Base-by-base conservation (phyloP, 2,888 invertebrate species). In the Cataglyphis rosenhaueri region DNA sequence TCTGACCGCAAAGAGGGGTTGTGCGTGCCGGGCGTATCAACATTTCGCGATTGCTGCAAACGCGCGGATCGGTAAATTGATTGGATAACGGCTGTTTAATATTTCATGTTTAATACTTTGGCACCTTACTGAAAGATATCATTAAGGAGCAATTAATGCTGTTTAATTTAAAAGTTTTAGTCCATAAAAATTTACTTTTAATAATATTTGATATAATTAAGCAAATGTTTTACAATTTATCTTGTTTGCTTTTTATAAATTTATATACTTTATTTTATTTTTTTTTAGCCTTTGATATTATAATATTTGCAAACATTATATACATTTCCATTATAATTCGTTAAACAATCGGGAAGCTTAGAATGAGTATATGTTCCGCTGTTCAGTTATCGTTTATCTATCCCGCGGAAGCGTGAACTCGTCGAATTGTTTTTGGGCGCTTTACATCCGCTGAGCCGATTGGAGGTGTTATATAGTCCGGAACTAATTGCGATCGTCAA, bases 401-500 rank as follows among this genome's bases (percentile, higher is more conserved):
- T 65, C 48, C 75, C 62, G 52, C 57, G 76, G 59, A 83, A 64
- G 66, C 81, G 70, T 75, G 82, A 85, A 82, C 57, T 62, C 74
- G 25, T 38, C 64, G 75, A 83, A 87, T 83, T 73, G 73, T 75
- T 85, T 61, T 85, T 61, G 64, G 73, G 21, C 57, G 29, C 44
- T 57, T 59, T 44, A 52, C 18, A 59, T 62, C 66, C 84, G 87
- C 83, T 74, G 85, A 62, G 32, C 74, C 84, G 85, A 85, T 87
- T 85, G 84, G 82, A 41, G 84, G 71, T 61, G 85, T 52, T 92
- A 91, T 92, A 93, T 94, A 92, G 92, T 89, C 91, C 91, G 93
- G 91, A 93, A 94, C 94, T 93, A 94, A 94, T 94, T 92, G 91
- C 92, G 81, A 92, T 93, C 91, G 92, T 92, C 92, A 92, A 94